Conservation (phyloP, 2,888 invertebrate species). For the Drosophila anomalata region DNA sequence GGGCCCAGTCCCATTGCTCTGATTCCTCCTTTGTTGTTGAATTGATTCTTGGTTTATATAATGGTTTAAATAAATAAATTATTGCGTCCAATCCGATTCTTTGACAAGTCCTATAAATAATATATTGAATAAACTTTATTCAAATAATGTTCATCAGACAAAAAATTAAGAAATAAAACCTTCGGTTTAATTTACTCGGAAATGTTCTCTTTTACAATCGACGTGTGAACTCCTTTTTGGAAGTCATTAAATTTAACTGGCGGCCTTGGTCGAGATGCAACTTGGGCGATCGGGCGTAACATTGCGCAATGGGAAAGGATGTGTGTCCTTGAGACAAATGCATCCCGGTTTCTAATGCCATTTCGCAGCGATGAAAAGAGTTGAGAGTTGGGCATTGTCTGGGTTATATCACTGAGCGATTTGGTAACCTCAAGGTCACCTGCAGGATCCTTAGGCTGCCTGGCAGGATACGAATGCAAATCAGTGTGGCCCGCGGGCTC, state of each 20-base stretch:
- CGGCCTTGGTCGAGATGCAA: conserved; percentile 26
- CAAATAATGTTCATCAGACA: neutral
- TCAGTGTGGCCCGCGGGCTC: conserved; percentile 56
- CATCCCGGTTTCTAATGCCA: conserved; percentile 61
- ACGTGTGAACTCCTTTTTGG: conserved; percentile 9
- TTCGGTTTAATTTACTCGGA: neutral
- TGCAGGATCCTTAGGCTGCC: conserved; percentile 21
- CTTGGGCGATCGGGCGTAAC: conserved; percentile 29
- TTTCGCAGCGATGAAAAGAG: conserved; percentile 62
- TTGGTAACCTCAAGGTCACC: conserved; percentile 53
- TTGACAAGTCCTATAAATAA: no score
- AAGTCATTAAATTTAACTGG: conserved; percentile 7
- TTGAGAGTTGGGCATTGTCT: conserved; percentile 47
- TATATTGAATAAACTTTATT: no score
- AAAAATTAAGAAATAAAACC: neutral
- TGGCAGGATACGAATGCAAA: conserved; percentile 59
- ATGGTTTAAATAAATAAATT: no score
- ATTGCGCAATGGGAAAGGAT: conserved; percentile 51
- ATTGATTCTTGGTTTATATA: no score
- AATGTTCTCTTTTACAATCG: neutral
- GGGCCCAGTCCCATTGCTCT: no score
- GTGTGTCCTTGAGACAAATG: conserved; percentile 65
- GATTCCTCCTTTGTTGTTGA: no score
- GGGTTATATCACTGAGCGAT: conserved; percentile 9
- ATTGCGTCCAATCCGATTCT: no score